Conservation (phyloP, 2,113 vertebrate species). For the Octodon degus region DNA sequence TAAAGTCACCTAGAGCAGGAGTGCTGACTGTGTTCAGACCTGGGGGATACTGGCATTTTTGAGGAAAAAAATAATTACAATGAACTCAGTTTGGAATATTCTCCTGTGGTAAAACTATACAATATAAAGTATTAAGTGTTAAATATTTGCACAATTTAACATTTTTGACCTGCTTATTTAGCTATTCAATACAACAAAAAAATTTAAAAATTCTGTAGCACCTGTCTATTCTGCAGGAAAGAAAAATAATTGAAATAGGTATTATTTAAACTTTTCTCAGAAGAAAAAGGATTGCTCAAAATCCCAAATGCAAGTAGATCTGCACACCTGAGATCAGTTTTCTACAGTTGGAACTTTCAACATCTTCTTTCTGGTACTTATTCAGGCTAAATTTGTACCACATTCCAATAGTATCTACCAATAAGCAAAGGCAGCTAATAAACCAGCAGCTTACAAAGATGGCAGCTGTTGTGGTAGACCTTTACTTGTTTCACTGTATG, state of each 20-base stretch:
- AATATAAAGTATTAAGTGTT: conserved; percentile 59
- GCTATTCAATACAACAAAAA: conserved; percentile 68
- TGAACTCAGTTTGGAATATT: conserved; percentile 36
- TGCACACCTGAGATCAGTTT: conserved; percentile 70
- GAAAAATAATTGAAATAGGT: conserved; percentile 45
- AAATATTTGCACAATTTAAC: conserved; percentile 50
- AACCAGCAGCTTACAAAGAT: conserved; percentile 54
- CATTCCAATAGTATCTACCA: conserved; percentile 62
- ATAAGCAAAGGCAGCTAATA: conserved; percentile 58
- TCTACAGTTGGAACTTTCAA: neutral
- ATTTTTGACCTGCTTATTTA: conserved; percentile 46
- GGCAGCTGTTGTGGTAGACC: neutral
- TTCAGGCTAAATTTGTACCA: conserved; percentile 63
- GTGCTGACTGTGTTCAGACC: neutral
- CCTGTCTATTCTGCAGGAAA: conserved; percentile 54
- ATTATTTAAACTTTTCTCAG: conserved; percentile 53
- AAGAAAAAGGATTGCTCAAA: conserved; percentile 74
- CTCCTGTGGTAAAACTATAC: conserved; percentile 23
- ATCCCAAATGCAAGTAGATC: conserved; percentile 67
- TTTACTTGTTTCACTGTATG: conserved; percentile 57
- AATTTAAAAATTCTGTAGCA: conserved; percentile 71
- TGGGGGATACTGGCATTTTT: conserved; percentile 55
- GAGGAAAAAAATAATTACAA: conserved; percentile 63
- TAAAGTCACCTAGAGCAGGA: neutral
- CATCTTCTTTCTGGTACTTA: conserved; percentile 27